These are phyloP conservation scores for Albula glossodonta DNA, from an alignment of 2,113 vertebrate genomes.

Conservation along the genomic window DNA sequence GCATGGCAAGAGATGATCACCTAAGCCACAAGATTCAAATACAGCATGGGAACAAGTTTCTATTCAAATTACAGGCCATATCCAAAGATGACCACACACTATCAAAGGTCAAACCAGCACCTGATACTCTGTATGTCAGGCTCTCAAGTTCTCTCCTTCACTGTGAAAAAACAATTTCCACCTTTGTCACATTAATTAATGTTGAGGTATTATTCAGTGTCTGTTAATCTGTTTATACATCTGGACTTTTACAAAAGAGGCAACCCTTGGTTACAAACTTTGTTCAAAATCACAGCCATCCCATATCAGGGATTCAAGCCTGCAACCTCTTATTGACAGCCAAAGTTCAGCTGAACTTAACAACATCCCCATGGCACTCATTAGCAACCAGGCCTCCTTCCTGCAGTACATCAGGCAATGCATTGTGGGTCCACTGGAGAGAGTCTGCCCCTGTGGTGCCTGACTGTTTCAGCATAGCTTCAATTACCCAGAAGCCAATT, in stretches of 20 bases:
- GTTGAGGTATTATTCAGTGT: too few relatives aligned
- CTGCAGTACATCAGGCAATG: slow-evolving; percentile 67
- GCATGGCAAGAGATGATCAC: neutral
- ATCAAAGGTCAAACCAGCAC: neutral
- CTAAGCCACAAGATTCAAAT: neutral
- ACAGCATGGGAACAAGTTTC: neutral
- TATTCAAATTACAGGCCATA: neutral
- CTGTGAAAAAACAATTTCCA: neutral
- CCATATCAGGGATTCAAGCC: neutral
- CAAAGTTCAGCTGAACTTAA: neutral
- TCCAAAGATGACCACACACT: neutral
- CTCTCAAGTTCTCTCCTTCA: neutral
- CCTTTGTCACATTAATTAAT: too few relatives aligned
- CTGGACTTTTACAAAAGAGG: neutral
- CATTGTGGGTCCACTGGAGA: slow-evolving; percentile 65
- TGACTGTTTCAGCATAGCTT: slow-evolving; percentile 72
- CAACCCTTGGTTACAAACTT: too few relatives aligned
- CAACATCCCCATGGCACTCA: neutral
- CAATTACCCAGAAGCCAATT: slow-evolving; percentile 70
- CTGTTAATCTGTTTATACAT: neutral
- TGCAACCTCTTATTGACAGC: neutral
- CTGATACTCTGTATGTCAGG: neutral
- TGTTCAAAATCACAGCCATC: neutral
- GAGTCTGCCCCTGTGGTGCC: slow-evolving; percentile 69
- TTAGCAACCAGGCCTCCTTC: slow-evolving; percentile 56